Conservation (phyloP, 2,113 vertebrate genomes). For the Nanorana parkeri region DNA sequence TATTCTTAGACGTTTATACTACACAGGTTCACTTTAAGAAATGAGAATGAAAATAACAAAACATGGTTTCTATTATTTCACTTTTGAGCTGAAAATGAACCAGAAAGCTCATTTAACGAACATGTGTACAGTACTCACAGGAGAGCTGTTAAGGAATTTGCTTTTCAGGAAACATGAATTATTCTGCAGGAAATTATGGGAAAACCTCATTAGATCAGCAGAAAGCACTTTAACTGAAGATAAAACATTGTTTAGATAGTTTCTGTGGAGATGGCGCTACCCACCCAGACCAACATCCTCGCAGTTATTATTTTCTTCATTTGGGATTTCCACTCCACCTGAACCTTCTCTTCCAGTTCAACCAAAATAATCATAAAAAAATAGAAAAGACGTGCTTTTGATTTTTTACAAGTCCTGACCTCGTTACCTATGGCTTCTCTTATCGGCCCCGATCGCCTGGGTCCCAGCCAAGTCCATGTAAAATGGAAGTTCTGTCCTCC, state of each 20-base stretch:
- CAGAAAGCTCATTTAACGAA: no score
- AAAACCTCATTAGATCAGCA: neutral
- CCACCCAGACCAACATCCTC: constrained; percentile 3
- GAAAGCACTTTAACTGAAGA: neutral
- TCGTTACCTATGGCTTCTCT: neutral
- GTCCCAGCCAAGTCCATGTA: neutral
- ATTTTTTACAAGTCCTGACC: neutral
- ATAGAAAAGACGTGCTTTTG: no score
- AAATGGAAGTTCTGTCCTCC: constrained; percentile 9
- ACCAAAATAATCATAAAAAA: no score
- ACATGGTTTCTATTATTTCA: no score
- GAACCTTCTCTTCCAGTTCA: neutral
- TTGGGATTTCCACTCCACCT: neutral
- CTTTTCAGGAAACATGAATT: constrained; percentile 2
- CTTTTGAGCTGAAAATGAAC: no score
- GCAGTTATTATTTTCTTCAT: neutral
- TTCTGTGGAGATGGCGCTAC: neutral
- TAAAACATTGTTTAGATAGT: constrained; percentile 4
- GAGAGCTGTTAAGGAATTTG: neutral
- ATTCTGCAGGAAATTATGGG: no score
- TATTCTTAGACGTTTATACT: no score
- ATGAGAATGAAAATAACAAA: no score
- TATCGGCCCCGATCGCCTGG: constrained; percentile 7
- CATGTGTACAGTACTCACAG: no score
- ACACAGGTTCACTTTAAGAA: no score